Base-by-base conservation (phyloP, 2,888 invertebrate species). In the Xestia c-nigrum region DNA sequence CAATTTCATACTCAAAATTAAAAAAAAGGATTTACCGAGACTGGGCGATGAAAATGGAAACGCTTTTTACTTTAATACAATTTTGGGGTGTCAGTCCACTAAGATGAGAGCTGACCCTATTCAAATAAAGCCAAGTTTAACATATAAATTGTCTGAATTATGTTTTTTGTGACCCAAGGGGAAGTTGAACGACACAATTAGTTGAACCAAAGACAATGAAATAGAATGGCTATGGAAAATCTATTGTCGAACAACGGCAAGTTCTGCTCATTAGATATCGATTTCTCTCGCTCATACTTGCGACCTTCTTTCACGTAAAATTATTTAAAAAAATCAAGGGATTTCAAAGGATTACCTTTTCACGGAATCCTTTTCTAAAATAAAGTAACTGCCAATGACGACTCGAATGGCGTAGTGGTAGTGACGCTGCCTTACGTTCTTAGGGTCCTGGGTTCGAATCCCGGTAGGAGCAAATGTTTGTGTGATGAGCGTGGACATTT, bases 221-320 rank as follows among this genome's bases (percentile, higher is more conserved):
- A 81, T 55, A 64, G 12, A 78, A 84, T 76, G 66, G 71, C 81
- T 78, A 66, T 81, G 71, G 71, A 65, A 76, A 84, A 74, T 71
- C 74, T 57, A 77, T 67, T 78, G 46, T 50, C n/a, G n/a, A 64
- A 46, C 6, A 67, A 9, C 2, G 9, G 43, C n/a, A 7, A 43
- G n/a, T n/a, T n/a, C 40, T 64, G n/a, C 19, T 71, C 43, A 46
- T 71, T 69, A 52, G 21, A 21, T 73, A 50, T 70, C 14, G 7
- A n/a, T 31, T 50, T n/a, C 10, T 59, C 12, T 46, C 10, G 10
- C 7, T 40, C 7, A 40, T 40, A 1, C 40, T 0, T 7, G 40
- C 31, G 31, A 31, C 31, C 31, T 31, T 31, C 31, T 31, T 31
- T 31, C 31, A 31, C 31, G 31, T 31, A 3, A 31, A 31, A 31